phyloP scores from a whole-genome alignment of 2,113 vertebrate genomes.

The Neotoma lepida region DNA sequence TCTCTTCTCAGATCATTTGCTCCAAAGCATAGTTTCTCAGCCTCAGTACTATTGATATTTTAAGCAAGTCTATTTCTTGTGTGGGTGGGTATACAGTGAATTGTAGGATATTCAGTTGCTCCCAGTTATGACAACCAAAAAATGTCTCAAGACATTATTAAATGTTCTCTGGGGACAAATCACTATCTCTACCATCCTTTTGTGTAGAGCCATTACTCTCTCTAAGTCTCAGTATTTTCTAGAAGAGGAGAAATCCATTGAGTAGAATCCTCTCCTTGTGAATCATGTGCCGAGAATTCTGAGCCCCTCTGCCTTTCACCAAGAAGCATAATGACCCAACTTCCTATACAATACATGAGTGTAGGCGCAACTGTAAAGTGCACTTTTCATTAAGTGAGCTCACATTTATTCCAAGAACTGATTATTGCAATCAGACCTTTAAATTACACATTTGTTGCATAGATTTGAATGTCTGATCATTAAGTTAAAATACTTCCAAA shows the following conservation, averaged over 20 bases:
- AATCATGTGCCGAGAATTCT: neutral
- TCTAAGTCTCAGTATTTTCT: slow-evolving; percentile 20
- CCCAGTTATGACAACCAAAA: neutral
- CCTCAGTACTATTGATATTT: neutral
- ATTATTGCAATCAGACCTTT: slow-evolving; percentile 81
- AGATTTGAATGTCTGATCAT: slow-evolving; percentile 82
- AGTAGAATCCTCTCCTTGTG: neutral
- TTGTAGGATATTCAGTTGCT: neutral
- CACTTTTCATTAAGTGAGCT: slow-evolving; percentile 65
- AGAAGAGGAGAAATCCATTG: neutral
- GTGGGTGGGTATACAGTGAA: neutral
- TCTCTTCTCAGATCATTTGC: neutral
- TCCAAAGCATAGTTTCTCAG: neutral
- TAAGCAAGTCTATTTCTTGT: neutral
- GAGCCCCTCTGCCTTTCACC: slow-evolving; percentile 36
- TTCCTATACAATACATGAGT: slow-evolving; percentile 18
- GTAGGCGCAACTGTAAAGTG: slow-evolving; percentile 33
- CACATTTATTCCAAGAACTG: slow-evolving; percentile 77
- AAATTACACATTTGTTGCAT: slow-evolving; percentile 80
- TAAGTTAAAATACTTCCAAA: slow-evolving; percentile 79
- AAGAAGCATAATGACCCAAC: slow-evolving; percentile 14
- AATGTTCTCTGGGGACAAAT: slow-evolving; percentile 10
- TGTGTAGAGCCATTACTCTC: slow-evolving; percentile 10
- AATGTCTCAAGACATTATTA: neutral
- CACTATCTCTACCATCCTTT: neutral